phyloP scores from a whole-genome alignment of 2,888 invertebrate species.

The Nudaria mundana region DNA sequence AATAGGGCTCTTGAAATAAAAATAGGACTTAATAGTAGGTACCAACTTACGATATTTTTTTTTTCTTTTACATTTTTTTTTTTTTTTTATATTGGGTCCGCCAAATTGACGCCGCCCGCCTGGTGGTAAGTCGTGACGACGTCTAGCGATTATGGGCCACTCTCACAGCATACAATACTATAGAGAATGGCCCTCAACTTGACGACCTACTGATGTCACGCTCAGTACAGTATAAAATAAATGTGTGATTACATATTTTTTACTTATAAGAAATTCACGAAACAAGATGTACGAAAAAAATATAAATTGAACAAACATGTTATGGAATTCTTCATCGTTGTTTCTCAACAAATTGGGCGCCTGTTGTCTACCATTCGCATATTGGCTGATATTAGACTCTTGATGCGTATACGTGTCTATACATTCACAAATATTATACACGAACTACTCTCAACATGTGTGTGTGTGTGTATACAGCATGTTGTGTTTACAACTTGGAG shows the following conservation, averaged over 20 bases:
- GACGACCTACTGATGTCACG: too few species aligned
- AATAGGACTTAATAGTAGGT: too few species aligned
- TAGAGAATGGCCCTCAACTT: too few species aligned
- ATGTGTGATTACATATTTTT: conserved; percentile 28
- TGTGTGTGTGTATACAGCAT: conserved; percentile 20
- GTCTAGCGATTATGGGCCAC: too few species aligned
- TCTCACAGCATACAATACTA: too few species aligned
- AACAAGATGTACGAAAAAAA: conserved; percentile 34
- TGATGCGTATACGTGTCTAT: conserved; percentile 31
- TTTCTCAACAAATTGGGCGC: conserved; percentile 60
- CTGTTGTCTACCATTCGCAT: conserved; percentile 54
- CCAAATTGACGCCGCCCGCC: too few species aligned
- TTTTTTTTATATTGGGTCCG: too few species aligned
- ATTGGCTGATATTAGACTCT: conserved; percentile 53
- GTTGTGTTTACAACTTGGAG: conserved; percentile 31
- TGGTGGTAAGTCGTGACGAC: too few species aligned
- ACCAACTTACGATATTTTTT: too few species aligned
- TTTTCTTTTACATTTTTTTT: too few species aligned
- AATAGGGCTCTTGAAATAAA: too few species aligned
- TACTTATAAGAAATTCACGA: conserved; percentile 17
- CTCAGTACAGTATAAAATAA: too few species aligned
- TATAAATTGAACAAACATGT: conserved; percentile 36
- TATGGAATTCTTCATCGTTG: conserved; percentile 38
- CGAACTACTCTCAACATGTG: conserved; percentile 8
- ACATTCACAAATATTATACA: conserved; percentile 32